Evolutionary conservation across 2,113 vertebrate genomes (phyloP).

Genomic region (Rhinogobius similis): DNA sequence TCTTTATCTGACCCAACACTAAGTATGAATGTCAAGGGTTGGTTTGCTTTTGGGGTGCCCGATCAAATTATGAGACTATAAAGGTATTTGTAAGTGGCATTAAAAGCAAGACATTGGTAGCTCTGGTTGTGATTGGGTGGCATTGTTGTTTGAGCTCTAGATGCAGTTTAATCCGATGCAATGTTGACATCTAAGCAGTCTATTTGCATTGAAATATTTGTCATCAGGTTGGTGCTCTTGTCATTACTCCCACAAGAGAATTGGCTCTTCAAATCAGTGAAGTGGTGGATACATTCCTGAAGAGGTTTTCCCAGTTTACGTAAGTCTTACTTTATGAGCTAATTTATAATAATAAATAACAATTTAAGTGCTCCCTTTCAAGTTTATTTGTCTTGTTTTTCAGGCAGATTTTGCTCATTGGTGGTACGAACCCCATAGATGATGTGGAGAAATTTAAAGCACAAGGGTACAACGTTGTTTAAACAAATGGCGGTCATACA

Average conservation of each 20-base stretch:
- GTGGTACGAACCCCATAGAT: constrained; percentile 91
- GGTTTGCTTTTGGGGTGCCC: too few relatives aligned
- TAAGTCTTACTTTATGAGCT: constrained; percentile 53
- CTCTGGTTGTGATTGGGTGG: too few relatives aligned
- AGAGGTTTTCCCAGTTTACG: constrained; percentile 88
- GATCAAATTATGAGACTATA: too few relatives aligned
- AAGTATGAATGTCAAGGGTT: neutral
- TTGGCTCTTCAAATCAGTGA: constrained; percentile 92
- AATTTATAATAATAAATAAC: neutral
- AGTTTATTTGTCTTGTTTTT: constrained; percentile 16
- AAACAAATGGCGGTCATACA: neutral
- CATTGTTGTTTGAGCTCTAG: too few relatives aligned
- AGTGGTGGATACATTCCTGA: constrained; percentile 85
- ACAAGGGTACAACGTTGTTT: constrained; percentile 73
- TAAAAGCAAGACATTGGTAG: too few relatives aligned
- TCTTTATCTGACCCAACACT: neutral
- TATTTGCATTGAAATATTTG: neutral
- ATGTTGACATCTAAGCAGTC: neutral
- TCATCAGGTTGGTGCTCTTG: constrained; percentile 88
- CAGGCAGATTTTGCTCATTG: constrained; percentile 94
- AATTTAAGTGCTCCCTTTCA: neutral
- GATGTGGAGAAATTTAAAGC: constrained; percentile 91
- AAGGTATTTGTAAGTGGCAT: too few relatives aligned
- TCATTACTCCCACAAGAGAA: constrained; percentile 93
- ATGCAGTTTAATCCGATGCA: neutral